Evolutionary conservation across 2,113 vertebrate genomes (phyloP).

Genomic region (Chiloscyllium plagiosum): DNA sequence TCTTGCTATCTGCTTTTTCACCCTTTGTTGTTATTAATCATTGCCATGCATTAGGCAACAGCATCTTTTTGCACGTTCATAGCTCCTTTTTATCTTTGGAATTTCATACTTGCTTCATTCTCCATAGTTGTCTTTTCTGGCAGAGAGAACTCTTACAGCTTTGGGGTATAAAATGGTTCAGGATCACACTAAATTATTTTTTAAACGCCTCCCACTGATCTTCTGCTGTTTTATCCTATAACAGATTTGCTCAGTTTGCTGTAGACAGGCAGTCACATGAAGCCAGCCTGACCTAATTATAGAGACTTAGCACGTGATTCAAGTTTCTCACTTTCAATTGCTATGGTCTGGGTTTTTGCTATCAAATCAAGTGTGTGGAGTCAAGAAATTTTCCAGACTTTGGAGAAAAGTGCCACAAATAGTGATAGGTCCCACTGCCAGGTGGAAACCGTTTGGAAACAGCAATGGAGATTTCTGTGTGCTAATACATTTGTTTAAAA

Average conservation of each 20-base stretch:
- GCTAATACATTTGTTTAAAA: no score
- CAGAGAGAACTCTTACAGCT: neutral
- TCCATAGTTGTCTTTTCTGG: neutral
- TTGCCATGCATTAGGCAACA: neutral
- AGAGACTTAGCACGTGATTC: neutral
- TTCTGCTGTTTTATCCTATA: neutral
- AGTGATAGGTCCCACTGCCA: no score
- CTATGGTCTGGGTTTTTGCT: neutral
- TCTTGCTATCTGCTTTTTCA: neutral
- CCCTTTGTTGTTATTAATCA: neutral
- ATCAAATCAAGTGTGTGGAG: no score
- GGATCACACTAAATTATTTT: neutral
- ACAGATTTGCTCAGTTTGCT: neutral
- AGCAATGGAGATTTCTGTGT: no score
- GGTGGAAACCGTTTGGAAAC: no score
- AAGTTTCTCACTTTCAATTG: neutral
- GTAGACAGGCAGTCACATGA: neutral
- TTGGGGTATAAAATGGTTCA: neutral
- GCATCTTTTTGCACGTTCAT: no score
- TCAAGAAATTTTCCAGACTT: no score
- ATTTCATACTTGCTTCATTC: neutral
- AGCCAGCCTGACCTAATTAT: neutral
- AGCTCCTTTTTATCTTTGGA: neutral
- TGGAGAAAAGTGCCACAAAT: no score
- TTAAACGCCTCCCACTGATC: neutral